Percentiles rank a stretch among this genome's conserved stretches.
Evolutionary conservation across 1,140 invertebrate species (phyloP).

Genomic region (Listronotus bonariensis): DNA sequence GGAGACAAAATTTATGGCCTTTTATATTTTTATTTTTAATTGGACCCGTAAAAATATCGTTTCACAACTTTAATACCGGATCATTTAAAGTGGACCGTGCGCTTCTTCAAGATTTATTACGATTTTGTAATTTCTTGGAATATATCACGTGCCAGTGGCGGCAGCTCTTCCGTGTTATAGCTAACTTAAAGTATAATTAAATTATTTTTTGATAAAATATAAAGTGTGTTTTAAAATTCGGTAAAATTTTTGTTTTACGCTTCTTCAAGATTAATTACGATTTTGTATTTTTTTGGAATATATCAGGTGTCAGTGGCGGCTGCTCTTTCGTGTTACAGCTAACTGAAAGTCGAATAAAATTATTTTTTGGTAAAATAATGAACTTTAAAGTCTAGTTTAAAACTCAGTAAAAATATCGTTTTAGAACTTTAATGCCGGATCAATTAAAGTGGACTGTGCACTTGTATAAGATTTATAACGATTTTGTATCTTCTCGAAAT

Average conservation of each 20-base stretch:
- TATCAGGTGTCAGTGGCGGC: constrained; percentile 2
- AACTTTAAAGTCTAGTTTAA: too few species aligned
- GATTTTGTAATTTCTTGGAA: constrained; percentile 14
- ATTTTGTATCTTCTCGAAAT: constrained; percentile 14
- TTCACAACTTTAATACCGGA: constrained; percentile 14
- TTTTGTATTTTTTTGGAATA: constrained; percentile 10
- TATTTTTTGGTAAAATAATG: too few species aligned
- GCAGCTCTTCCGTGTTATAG: too few species aligned
- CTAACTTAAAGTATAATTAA: too few species aligned
- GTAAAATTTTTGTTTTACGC: too few species aligned
- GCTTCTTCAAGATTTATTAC: constrained; percentile 16
- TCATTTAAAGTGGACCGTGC: constrained; percentile 15
- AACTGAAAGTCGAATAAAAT: too few species aligned
- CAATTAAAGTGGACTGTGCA: constrained; percentile 11
- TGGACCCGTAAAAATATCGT: constrained; percentile 18
- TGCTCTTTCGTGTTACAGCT: too few species aligned
- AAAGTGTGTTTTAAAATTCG: too few species aligned
- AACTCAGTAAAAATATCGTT: constrained; percentile 21
- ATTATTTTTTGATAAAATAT: too few species aligned
- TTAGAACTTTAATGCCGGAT: constrained; percentile 12
- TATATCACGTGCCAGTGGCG: constrained; percentile 10
- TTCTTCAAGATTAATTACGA: constrained; percentile 17
- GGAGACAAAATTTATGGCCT: constrained; percentile 9
- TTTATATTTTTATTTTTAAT: constrained; percentile 19
- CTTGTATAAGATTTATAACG: constrained; percentile 14